Conservation (phyloP, 2,888 invertebrate genomes). For the Urechis unicinctus region DNA sequence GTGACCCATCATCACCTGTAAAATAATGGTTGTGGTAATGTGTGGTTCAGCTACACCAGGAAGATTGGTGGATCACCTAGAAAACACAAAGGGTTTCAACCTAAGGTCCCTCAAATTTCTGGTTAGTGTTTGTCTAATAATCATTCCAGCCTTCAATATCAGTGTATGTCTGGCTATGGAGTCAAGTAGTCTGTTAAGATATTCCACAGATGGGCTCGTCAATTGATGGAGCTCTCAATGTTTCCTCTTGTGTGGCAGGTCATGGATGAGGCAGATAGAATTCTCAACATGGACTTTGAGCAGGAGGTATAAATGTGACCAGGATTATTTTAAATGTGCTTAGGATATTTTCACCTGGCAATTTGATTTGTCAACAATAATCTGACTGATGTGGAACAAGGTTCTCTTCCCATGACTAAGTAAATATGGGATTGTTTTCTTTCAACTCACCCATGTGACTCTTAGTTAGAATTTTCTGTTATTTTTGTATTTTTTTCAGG, state of each 20-base stretch:
- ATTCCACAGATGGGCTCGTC: no score
- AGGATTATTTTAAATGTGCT: background rate
- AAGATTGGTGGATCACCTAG: slow-evolving; percentile 87
- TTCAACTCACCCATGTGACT: no score
- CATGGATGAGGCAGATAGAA: slow-evolving; percentile 99
- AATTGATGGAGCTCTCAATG: background rate
- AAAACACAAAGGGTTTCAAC: slow-evolving; percentile 97
- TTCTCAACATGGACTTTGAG: slow-evolving; percentile 98
- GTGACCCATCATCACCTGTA: background rate
- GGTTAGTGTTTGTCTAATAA: slow-evolving; percentile 54
- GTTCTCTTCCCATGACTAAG: no score
- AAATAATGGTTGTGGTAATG: no score
- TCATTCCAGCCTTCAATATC: no score
- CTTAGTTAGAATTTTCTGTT: background rate
- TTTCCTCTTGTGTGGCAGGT: slow-evolving; percentile 11
- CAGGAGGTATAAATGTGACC: slow-evolving; percentile 65
- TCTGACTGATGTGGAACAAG: no score
- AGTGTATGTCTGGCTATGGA: no score
- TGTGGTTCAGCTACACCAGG: slow-evolving; percentile 74
- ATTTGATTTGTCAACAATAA: no score
- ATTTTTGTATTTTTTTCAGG: slow-evolving; percentile 52
- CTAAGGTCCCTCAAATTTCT: slow-evolving; percentile 79
- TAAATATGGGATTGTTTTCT: no score
- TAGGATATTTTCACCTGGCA: no score
- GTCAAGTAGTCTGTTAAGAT: no score